Base-by-base conservation (phyloP, 2,888 invertebrate genomes). In the Euclidia mi region DNA sequence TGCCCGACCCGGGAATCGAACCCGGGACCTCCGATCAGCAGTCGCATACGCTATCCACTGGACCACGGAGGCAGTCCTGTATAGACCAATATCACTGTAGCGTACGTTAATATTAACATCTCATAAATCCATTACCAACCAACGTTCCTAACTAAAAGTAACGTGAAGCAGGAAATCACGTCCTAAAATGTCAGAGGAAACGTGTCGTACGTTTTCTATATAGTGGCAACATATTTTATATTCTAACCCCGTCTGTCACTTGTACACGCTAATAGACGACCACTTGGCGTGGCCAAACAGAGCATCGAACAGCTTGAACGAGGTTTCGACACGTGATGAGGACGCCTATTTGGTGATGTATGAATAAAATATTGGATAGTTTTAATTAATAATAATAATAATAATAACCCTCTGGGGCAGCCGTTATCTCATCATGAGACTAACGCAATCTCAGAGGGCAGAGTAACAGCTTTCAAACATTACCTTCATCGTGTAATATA, bases 181-280 rank as follows among this genome's bases (percentile, higher is more conserved):
- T 89, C 74, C 84, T 68, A 80, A 91, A 84, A 76, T 84, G 85
- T 87, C 84, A 79, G 88, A 88, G 92, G 91, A 92, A 88, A 78
- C 81, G 68, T 63, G 68, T 73, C 71, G 71, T 70, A 66, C 76
- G 79, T 79, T 84, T 84, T 83, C 83, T 84, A 72, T 76, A 59
- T 60, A 72, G 79, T 73, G 66, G 63, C 63, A 52, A 71, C 82
- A 81, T 82, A 82, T 90, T 56, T 86, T 85, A 82, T 87, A 92
- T 91, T 86, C 90, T 69, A 71, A 59, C 55, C 47, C 53, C 71
- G 85, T 85, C 74, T 66, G 79, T 81, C 83, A 78, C 65, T 75
- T 60, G 60, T 73, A 68, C 56, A 53, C 45, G 47, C 53, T 66
- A 57, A 65, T 61, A 72, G 71, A 72, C 66, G 56, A 28, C 29